A percentile compares a stretch with the other conserved stretches of the same genome.
These are phyloP conservation scores for Lysandra bellargus DNA, from an alignment of 2,888 invertebrate species.

Conservation along the genomic window DNA sequence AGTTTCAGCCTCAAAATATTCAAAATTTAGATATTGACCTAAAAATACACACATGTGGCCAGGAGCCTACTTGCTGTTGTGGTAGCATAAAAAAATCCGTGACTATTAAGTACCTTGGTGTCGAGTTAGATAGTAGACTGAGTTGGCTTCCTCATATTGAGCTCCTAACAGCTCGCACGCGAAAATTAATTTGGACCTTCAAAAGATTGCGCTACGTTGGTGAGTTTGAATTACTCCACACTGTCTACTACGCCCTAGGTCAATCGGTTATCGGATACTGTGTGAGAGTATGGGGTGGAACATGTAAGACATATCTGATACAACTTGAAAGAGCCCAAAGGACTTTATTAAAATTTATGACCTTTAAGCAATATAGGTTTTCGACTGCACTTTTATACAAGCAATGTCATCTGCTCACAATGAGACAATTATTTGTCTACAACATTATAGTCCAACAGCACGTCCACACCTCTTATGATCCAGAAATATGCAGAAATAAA, in stretches of 20 bases:
- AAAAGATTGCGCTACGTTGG: background rate
- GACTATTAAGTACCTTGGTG: background rate
- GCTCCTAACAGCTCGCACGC: background rate
- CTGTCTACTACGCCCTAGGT: background rate
- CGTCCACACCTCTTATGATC: background rate
- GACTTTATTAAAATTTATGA: too few species aligned
- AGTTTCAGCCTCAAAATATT: too few species aligned
- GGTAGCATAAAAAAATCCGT: too few species aligned
- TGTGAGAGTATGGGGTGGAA: background rate
- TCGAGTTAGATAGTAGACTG: background rate
- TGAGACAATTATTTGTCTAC: background rate
- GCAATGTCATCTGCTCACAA: background rate
- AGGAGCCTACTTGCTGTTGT: too few species aligned
- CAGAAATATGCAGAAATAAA: background rate
- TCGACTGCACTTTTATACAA: background rate
- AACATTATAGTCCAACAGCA: background rate
- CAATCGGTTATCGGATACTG: constrained; percentile 17
- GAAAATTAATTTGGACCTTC: constrained; percentile 11
- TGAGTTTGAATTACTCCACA: background rate
- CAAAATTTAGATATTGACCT: too few species aligned
- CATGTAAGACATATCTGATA: too few species aligned
- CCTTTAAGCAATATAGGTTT: background rate
- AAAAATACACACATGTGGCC: too few species aligned
- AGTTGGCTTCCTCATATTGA: background rate
- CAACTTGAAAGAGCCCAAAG: too few species aligned